These are phyloP conservation scores for Lophotriccus pileatus DNA, from an alignment of 2,797 vertebrate species.

Conservation along the genomic window DNA sequence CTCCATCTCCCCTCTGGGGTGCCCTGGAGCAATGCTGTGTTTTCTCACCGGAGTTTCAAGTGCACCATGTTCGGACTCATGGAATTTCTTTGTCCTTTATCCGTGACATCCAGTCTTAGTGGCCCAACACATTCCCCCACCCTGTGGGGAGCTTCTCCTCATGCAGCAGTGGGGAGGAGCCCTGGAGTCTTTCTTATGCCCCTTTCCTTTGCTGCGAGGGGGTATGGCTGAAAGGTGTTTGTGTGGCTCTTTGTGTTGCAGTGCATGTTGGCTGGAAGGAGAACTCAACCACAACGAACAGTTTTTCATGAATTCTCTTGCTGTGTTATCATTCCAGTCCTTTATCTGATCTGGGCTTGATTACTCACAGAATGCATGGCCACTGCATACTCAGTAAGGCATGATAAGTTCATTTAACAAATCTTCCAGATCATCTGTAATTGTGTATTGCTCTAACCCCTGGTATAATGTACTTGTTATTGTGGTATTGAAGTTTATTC, in stretches of 20 bases:
- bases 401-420: not conserved
- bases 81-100: not conserved
- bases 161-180: not conserved
- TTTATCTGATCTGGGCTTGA: not conserved
- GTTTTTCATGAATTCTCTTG: not conserved
- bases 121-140: not conserved
- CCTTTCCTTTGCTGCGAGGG: not conserved
- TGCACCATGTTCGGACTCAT: rapidly evolving
- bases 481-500: not conserved
- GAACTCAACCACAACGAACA: not conserved
- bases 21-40: not conserved
- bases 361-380: not conserved
- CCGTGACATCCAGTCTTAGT: not conserved
- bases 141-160: not conserved
- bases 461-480: not conserved
- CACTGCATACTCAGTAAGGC: not conserved
- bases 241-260: not conserved
- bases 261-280: not conserved
- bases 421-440: not conserved
- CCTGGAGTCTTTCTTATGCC: not conserved
- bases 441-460: not conserved
- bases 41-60: not conserved
- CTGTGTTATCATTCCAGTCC: not conserved
- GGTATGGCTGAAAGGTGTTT: not conserved
- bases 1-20: not conserved